A percentile compares a stretch with the other conserved stretches of the same genome.
Conservation (phyloP, 1,140 invertebrate genomes). For the Leptoteleia sp. region DNA sequence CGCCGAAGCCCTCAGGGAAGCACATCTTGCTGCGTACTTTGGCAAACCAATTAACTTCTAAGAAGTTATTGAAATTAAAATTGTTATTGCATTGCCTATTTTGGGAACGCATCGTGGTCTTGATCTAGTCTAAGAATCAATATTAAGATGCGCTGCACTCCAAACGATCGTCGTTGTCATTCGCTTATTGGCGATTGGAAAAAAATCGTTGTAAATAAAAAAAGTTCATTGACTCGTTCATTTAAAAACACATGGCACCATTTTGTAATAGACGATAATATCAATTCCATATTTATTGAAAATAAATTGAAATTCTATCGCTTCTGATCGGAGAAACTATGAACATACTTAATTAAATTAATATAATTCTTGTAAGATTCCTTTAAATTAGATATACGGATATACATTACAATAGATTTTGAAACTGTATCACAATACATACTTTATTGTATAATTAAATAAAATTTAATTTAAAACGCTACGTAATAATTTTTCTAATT, state of each 20-base stretch:
- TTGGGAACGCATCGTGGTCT: slow-evolving; percentile 69
- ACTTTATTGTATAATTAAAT: no score
- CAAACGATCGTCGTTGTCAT: slow-evolving; percentile 50
- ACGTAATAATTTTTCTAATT: no score
- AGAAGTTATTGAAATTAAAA: slow-evolving; percentile 63
- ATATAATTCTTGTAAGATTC: neutral
- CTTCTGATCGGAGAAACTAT: slow-evolving; percentile 35
- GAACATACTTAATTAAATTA: slow-evolving; percentile 17
- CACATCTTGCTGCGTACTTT: slow-evolving; percentile 96
- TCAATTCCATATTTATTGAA: slow-evolving; percentile 77
- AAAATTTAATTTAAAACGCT: no score
- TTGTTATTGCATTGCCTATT: slow-evolving; percentile 40
- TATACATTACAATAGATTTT: no score
- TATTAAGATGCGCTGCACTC: slow-evolving; percentile 60
- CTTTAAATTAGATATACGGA: no score
- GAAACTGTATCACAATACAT: no score
- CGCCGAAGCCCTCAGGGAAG: slow-evolving; percentile 98
- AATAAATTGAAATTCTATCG: slow-evolving; percentile 73
- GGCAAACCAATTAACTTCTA: slow-evolving; percentile 99
- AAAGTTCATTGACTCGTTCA: slow-evolving; percentile 67
- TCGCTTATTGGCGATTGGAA: slow-evolving; percentile 48
- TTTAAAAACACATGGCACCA: slow-evolving; percentile 53
- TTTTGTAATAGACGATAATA: slow-evolving; percentile 71
- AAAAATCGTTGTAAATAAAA: slow-evolving; percentile 69
- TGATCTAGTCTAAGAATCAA: slow-evolving; percentile 73